These are phyloP conservation scores for Chrysina gloriosa DNA, from an alignment of 2,888 invertebrate genomes.

Conservation along the genomic window DNA sequence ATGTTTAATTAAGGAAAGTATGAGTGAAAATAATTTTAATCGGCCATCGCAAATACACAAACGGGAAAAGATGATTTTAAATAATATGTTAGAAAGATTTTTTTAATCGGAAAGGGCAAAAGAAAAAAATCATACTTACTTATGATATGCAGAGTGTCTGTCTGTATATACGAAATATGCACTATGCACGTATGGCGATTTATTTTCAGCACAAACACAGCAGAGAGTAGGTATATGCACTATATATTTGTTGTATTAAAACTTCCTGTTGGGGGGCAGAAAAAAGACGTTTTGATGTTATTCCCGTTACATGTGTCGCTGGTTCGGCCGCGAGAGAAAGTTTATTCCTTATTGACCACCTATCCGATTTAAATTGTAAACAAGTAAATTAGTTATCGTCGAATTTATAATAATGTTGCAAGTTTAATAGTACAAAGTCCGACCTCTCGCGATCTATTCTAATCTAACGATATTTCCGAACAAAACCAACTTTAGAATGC, in stretches of 20 bases:
- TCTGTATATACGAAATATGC: background rate
- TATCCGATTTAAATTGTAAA: constrained; percentile 31
- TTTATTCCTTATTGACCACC: constrained; percentile 39
- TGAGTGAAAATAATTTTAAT: too few relatives aligned
- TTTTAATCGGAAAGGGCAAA: background rate
- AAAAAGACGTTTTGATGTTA: background rate
- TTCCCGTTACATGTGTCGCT: background rate
- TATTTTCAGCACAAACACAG: constrained; percentile 29
- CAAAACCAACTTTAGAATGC: constrained; percentile 9
- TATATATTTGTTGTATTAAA: constrained; percentile 18
- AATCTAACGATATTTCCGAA: constrained; percentile 35
- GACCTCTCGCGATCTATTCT: constrained; percentile 41
- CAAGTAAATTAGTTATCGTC: constrained; percentile 42
- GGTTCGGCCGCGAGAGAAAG: constrained; percentile 27
- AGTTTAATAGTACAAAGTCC: constrained; percentile 48
- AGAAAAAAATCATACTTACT: too few relatives aligned
- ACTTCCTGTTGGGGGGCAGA: constrained; percentile 17
- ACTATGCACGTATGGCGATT: background rate
- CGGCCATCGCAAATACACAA: too few relatives aligned
- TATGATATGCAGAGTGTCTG: background rate
- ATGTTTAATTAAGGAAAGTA: too few relatives aligned
- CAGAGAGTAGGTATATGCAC: constrained; percentile 3
- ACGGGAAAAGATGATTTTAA: too few relatives aligned
- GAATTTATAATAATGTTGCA: constrained; percentile 44
- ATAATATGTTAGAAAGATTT: too few relatives aligned